Evolutionary conservation across 2,113 vertebrate species (phyloP).

Genomic region (Chroicocephalus ridibundus): DNA sequence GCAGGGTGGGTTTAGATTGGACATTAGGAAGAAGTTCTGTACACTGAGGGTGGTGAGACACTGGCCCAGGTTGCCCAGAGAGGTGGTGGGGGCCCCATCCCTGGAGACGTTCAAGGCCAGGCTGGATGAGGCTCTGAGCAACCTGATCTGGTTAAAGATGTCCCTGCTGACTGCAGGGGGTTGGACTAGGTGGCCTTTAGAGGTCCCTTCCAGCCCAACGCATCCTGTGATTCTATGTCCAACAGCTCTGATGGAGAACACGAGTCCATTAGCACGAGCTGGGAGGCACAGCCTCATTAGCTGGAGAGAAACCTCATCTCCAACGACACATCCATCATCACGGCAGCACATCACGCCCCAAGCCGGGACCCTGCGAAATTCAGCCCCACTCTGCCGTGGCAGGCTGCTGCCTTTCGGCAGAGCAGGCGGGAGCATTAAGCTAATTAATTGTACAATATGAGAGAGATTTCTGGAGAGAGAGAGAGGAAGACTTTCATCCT

Average conservation of each 20-base stretch:
- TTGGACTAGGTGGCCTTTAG: no score
- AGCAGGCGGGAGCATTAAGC: not conserved
- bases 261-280: not conserved
- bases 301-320: not conserved
- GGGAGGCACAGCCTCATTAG: not conserved
- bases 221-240: not conserved
- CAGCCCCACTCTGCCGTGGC: not conserved
- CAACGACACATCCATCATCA: not conserved
- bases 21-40: no score
- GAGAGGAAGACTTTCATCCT: not conserved
- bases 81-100: no score
- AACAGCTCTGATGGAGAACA: not conserved
- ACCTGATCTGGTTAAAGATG: no score
- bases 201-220: no score
- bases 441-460: not conserved
- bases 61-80: no score
- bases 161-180: no score
- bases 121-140: no score
- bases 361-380: not conserved
- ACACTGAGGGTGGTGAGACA: no score
- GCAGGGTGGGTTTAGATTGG: no score
- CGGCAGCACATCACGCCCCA: fast-evolving
- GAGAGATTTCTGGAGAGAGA: not conserved
- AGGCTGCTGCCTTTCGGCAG: not conserved
- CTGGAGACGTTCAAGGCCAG: no score